Conservation (phyloP, 2,113 vertebrate genomes). For the Phoenicopterus ruber region DNA sequence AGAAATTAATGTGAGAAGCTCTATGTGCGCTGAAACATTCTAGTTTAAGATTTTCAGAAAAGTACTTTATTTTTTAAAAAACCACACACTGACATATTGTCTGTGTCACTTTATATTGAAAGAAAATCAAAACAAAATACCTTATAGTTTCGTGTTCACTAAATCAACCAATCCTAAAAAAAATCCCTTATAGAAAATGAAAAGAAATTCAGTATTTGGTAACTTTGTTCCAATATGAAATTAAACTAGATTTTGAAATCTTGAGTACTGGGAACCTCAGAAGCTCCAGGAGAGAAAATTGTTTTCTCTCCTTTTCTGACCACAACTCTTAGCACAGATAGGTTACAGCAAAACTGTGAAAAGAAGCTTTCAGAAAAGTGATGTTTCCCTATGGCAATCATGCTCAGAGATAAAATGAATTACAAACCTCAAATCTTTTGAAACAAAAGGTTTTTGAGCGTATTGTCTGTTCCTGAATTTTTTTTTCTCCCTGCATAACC, state of each 20-base stretch:
- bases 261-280: background rate
- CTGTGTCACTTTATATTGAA: background rate
- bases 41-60: background rate
- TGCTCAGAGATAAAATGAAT: background rate
- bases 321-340: background rate
- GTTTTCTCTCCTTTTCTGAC: background rate
- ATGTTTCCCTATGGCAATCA: background rate
- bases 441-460: background rate
- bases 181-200: background rate
- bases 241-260: background rate
- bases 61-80: background rate
- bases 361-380: background rate
- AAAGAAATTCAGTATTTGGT: background rate
- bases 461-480: no score
- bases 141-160: background rate
- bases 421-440: background rate
- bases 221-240: background rate
- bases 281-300: background rate
- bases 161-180: background rate
- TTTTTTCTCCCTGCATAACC: no score
- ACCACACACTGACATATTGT: background rate
- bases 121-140: background rate
- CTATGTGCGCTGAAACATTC: background rate
- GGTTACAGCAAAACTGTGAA: background rate
- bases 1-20: background rate